Evolutionary conservation across 2,113 vertebrate species (phyloP), one percentile per base, ranked within the genome.

Genomic region (Phrynocephalus versicolor): DNA sequence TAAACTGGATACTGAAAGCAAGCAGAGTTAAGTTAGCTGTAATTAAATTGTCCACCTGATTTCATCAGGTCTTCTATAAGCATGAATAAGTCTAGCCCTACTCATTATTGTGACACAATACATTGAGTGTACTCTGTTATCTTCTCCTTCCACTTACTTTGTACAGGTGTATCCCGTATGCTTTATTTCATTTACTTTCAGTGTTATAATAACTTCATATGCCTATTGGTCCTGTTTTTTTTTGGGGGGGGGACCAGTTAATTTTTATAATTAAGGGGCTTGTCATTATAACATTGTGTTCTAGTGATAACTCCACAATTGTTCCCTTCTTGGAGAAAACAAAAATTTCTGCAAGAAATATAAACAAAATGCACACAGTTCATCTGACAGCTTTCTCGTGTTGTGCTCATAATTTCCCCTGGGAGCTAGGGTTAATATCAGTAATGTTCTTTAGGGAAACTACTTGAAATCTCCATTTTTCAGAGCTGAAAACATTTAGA

Each of bases 221-320:
- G 6, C 21, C 64, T 81, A 79, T 90, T 62, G 10, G 2, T 14
- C 51, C 2, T 21, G 16, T 71, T 55, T 67, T n/a, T n/a, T n/a
- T n/a, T n/a, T n/a, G n/a, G n/a, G 5, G 41, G 27, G 37, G 83
- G 89, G 6, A n/a, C 73, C 21, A 13, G 80, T 25, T 88, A 21
- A 75, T 88, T 91, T 87, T 65, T 30, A 85, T 39, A 91, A 45
- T 60, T 33, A 87, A 25, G 7, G 90, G 88, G 37, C 45, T 39
- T 41, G 6, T 70, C 7, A 78, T 1, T 16, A 5, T 23, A 37
- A 87, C 27, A n/a, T 45, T 87, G 69, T 83, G 67, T 85, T 88
- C 14, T 85, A 58, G 77, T 73, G 9, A 62, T 3, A 30, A 18
- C 39, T 45, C 62, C 15, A 39, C 21, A 70, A 23, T 71, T 79